Percentiles rank a stretch among this genome's conserved stretches.
Evolutionary conservation across 2,113 vertebrate genomes (phyloP).

Genomic region (Lathamus discolor): DNA sequence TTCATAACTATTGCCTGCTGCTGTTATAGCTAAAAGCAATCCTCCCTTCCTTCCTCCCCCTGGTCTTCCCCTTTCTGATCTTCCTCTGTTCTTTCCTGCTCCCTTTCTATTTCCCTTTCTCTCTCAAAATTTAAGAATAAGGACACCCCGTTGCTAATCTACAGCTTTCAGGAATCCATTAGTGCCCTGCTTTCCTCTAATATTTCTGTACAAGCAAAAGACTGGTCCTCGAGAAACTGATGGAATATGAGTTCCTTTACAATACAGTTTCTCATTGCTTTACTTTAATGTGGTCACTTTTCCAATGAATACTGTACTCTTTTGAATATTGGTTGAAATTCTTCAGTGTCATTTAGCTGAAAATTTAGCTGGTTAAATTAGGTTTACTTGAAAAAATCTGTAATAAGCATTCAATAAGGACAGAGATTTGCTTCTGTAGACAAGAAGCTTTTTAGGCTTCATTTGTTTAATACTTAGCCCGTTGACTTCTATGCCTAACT

Average conservation of each 20-base stretch:
- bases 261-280: rapidly evolving
- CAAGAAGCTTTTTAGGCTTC: neutral
- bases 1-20: neutral
- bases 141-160: neutral
- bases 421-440: neutral
- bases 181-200: rapidly evolving
- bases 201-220: neutral
- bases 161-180: neutral
- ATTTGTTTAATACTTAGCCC: neutral
- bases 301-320: neutral
- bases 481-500: neutral
- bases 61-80: rapidly evolving
- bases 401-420: neutral
- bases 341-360: neutral
- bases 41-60: rapidly evolving
- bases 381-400: neutral
- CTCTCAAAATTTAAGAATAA: neutral
- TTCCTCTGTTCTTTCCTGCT: neutral
- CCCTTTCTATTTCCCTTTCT: neutral
- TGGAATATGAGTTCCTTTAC: neutral
- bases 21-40: neutral
- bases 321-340: neutral
- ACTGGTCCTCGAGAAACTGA: neutral
- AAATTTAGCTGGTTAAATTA: neutral
- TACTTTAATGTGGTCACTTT: neutral